Evolutionary conservation across 2,797 vertebrate species (phyloP), one percentile per base, ranked within the genome.

Genomic region (Lepilemur septentrionalis): DNA sequence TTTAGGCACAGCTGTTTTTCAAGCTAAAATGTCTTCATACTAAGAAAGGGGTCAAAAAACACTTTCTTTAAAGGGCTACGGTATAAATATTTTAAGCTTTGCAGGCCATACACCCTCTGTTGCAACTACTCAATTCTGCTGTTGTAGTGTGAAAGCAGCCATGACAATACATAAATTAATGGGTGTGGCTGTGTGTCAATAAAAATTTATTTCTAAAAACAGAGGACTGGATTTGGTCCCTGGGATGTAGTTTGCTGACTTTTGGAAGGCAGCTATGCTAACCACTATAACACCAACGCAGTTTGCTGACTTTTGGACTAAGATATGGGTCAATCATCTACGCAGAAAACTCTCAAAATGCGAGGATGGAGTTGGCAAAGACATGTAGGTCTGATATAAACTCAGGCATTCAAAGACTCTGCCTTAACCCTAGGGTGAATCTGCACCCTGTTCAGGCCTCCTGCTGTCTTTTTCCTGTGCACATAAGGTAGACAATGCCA

Each of bases 1-100:
- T 92, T 96, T 67, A 95, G 94, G 87, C 76, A 65, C 89, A 97
- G 95, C 86, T 97, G 95, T 63, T 94, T 96, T 92, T 86, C 83
- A 93, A 95, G 76, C 43, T 48, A 84, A 84, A 92, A 23, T 94
- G n/a, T 86, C 87, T 93, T 89, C 65, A 78, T 73, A 72, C 32
- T 57, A 61, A 91, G 48, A 78, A 25, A 78, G 80, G 32, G 94
- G 89, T 95, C 84, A 93, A 65, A 73, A 95, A 78, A 59, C 30
- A 35, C 94, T 61, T 96, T 87, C 41, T 70, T 17, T 81, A 50
- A 96, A 96, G 67, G 90, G 43, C 43, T n/a, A 81, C 48, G 46
- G 28, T 59, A 50, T 75, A 94, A 94, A 87, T 87, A 94, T 65
- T 89, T 88, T 65, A 89, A 48, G 30, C 69, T 82, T 52, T 92